These are phyloP conservation scores for Scylla paramamosain DNA, from an alignment of 1,140 invertebrate species.

Conservation along the genomic window DNA sequence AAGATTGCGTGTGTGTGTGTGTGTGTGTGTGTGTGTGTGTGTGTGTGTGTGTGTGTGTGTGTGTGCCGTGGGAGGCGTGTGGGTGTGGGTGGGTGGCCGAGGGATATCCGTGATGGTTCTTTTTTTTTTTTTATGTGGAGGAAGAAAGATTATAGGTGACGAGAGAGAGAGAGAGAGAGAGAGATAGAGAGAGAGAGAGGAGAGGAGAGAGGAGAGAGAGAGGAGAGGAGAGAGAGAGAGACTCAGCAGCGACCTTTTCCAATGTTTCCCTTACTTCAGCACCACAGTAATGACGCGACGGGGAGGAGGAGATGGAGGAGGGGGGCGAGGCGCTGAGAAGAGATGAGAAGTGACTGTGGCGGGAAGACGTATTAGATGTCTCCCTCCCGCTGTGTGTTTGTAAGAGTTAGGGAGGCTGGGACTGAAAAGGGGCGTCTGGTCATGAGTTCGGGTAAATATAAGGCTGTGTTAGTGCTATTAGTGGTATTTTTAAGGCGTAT, in stretches of 20 bases:
- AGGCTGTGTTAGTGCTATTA: no score
- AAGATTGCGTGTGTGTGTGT: neutral
- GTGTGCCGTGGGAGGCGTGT: neutral
- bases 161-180: neutral
- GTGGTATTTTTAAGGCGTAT: no score
- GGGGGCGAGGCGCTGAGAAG: neutral
- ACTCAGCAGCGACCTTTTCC: no score
- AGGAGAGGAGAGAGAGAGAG: constrained; percentile 40
- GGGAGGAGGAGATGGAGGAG: neutral
- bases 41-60: constrained; percentile 7
- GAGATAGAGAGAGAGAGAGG: neutral
- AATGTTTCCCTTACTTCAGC: no score
- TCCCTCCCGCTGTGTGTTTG: no score
- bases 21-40: constrained; percentile 1
- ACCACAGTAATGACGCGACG: no score
- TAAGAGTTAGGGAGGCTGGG: no score
- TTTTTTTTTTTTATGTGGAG: no score
- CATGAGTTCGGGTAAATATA: no score
- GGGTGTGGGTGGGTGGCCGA: neutral
- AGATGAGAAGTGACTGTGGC: neutral
- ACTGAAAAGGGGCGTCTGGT: no score
- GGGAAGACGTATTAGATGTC: no score
- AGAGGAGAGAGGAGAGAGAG: neutral
- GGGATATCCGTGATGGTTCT: constrained; percentile 6
- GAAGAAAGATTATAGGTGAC: no score